Evolutionary conservation across 2,797 vertebrate species (phyloP), one percentile per base, ranked within the genome.

Genomic region (Mionectes olivaceus): DNA sequence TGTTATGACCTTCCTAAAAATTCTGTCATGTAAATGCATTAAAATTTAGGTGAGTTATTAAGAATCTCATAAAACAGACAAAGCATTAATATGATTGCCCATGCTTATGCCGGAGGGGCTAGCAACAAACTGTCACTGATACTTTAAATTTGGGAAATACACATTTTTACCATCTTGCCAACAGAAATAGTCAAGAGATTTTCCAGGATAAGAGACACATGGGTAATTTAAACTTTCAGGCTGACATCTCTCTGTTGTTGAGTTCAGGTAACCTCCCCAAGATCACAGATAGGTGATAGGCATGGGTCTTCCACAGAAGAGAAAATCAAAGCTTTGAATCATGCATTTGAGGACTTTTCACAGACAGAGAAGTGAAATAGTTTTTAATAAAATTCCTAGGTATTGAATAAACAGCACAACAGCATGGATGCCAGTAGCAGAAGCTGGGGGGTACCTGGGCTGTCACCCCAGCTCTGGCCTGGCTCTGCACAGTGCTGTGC

Each of bases 241-340:
- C 59, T 13, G 6, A 79, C 18, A 55, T 41, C 41, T 41, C 43
- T 90, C 53, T 87, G 73, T 46, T 89, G 87, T 60, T 83, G 57
- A 84, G 71, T 3, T 3, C 25, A 27, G 41, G 64, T 80, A 91
- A 60, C 71, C 60, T 87, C 75, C 35, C 41, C 0, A 4, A 85
- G 60, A 95, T 91, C 89, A 92, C 75, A 95, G 74, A 53, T n/a
- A 47, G 53, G 71, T 87, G 64, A 46, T 68, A 84, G 86, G 64
- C 61, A 83, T 1, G 3, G 65, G 78, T 77, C 83, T 85, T 93
- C 39, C 53, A 68, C 43, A 69, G 37, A 87, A 68, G 35, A 89
- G n/a, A 74, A 91, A 89, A 95, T 86, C 83, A 93, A 90, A 94
- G 85, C 77, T 92, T 94, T 93, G 91, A 93, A 64, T 83, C 67